These are phyloP conservation scores for Drosophila suboccidentalis DNA, from an alignment of 2,888 invertebrate species.

Conservation along the genomic window DNA sequence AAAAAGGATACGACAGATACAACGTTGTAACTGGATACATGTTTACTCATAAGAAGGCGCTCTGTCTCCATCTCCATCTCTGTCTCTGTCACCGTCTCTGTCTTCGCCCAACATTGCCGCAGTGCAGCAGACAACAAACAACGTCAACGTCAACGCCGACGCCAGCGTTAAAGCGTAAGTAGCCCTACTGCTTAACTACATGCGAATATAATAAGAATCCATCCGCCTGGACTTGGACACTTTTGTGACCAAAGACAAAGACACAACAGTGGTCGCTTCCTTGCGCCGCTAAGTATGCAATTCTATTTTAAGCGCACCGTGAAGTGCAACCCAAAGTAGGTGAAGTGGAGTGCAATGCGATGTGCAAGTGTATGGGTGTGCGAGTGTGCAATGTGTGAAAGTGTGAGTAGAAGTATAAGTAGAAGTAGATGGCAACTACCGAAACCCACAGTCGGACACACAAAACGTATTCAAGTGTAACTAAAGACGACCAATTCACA, in stretches of 20 bases:
- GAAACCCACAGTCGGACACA: slow-evolving; percentile 57
- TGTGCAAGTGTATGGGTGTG: slow-evolving; percentile 7
- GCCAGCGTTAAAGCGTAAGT: slow-evolving; percentile 57
- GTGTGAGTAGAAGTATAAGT: slow-evolving; percentile 17
- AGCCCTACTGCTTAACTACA: slow-evolving; percentile 63
- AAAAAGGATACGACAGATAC: slow-evolving; percentile 57
- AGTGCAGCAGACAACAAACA: slow-evolving; percentile 62
- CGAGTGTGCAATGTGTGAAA: slow-evolving; percentile 18
- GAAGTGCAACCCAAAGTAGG: slow-evolving; percentile 67
- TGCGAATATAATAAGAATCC: slow-evolving; percentile 63
- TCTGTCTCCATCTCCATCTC: slow-evolving; percentile 31
- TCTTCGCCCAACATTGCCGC: slow-evolving; percentile 51
- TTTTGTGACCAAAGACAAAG: slow-evolving; percentile 59
- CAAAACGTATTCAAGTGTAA: slow-evolving; percentile 76
- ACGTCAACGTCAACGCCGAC: slow-evolving; percentile 22
- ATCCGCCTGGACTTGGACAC: slow-evolving; percentile 61
- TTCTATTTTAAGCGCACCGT: slow-evolving; percentile 70
- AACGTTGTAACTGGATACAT: slow-evolving; percentile 72
- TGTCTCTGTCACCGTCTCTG: slow-evolving; percentile 21
- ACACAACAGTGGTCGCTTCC: slow-evolving; percentile 60
- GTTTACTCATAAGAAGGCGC: slow-evolving; percentile 70
- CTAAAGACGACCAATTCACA: slow-evolving; percentile 79
- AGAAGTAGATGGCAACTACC: slow-evolving; percentile 47
- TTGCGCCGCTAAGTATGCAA: slow-evolving; percentile 80
- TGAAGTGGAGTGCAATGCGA: slow-evolving; percentile 61